A percentile compares a stretch with the other conserved stretches of the same genome.
phyloP scores from a whole-genome alignment of 2,888 invertebrate genomes.

The Neria commutata region DNA sequence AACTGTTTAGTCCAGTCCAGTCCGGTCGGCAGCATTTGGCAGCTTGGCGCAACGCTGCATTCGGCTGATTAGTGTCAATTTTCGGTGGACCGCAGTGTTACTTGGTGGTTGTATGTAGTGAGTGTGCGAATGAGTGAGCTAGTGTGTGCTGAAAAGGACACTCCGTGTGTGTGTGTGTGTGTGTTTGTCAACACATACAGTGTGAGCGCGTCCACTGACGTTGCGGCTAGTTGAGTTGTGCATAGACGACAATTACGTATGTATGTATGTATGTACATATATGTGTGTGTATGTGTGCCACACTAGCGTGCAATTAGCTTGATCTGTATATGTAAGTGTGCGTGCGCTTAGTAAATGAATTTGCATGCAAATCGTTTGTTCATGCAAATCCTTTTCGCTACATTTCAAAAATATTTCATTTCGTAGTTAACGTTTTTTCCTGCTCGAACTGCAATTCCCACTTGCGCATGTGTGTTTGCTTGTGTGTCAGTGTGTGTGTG shows the following conservation, averaged over 20 bases:
- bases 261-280: conserved; percentile 21
- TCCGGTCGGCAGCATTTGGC: not conserved
- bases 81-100: conserved; percentile 1
- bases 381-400: not conserved
- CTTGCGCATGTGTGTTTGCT: too few species aligned
- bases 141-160: too few species aligned
- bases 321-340: conserved; percentile 39
- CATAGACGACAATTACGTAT: conserved; percentile 3
- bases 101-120: too few species aligned
- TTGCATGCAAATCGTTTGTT: conserved; percentile 8
- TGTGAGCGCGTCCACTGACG: not conserved
- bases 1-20: not conserved
- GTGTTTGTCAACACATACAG: not conserved
- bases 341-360: not conserved
- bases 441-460: too few species aligned
- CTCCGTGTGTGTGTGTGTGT: not conserved
- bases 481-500: too few species aligned
- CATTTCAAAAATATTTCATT: too few species aligned
- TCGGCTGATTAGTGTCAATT: conserved; percentile 17
- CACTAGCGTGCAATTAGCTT: conserved; percentile 50
- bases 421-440: too few species aligned
- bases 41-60: not conserved
- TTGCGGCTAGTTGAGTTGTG: not conserved
- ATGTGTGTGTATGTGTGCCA: conserved; percentile 18
- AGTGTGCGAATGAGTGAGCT: not conserved